phyloP scores from a whole-genome alignment of 2,797 vertebrate species.

The Tympanoctomys barrerae region DNA sequence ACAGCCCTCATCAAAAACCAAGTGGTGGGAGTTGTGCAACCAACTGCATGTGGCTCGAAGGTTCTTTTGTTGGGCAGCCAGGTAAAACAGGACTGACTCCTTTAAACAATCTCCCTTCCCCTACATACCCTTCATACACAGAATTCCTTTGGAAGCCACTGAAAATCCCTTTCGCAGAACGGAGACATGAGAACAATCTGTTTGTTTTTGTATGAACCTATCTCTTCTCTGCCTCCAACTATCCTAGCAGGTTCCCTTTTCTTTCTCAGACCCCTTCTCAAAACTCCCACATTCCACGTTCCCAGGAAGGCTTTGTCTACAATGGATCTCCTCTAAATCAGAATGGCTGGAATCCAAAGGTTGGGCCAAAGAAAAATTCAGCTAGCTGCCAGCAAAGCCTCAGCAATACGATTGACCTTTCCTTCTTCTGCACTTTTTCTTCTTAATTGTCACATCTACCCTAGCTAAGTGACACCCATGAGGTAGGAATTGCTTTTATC shows the following conservation, averaged over 20 bases:
- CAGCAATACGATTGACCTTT: slow-evolving; percentile 55
- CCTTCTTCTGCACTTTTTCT: slow-evolving; percentile 66
- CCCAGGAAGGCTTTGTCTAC: slow-evolving; percentile 64
- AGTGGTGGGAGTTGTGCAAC: slow-evolving; percentile 69
- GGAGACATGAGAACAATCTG: slow-evolving; percentile 34
- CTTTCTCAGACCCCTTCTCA: slow-evolving; percentile 63
- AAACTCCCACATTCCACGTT: slow-evolving; percentile 69
- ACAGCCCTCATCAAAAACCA: slow-evolving; percentile 16
- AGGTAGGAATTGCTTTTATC: slow-evolving; percentile 68
- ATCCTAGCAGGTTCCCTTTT: slow-evolving; percentile 28
- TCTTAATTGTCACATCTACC: slow-evolving; percentile 72
- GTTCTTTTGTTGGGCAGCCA: slow-evolving; percentile 74
- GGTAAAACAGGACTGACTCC: slow-evolving; percentile 69
- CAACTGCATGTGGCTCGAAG: slow-evolving; percentile 52
- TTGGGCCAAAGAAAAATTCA: slow-evolving; percentile 73
- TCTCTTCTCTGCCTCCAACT: not conserved
- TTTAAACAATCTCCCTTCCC: slow-evolving; percentile 63
- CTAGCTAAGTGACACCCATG: slow-evolving; percentile 62
- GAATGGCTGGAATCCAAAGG: slow-evolving; percentile 70
- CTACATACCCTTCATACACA: slow-evolving; percentile 70
- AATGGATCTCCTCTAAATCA: slow-evolving; percentile 71
- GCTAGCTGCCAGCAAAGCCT: slow-evolving; percentile 47
- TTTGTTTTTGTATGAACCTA: slow-evolving; percentile 50
- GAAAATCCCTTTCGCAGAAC: slow-evolving; percentile 66
- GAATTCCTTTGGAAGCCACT: slow-evolving; percentile 74